These are phyloP conservation scores for Dryadula phaetusa DNA, from an alignment of 2,888 invertebrate genomes.

Conservation along the genomic window DNA sequence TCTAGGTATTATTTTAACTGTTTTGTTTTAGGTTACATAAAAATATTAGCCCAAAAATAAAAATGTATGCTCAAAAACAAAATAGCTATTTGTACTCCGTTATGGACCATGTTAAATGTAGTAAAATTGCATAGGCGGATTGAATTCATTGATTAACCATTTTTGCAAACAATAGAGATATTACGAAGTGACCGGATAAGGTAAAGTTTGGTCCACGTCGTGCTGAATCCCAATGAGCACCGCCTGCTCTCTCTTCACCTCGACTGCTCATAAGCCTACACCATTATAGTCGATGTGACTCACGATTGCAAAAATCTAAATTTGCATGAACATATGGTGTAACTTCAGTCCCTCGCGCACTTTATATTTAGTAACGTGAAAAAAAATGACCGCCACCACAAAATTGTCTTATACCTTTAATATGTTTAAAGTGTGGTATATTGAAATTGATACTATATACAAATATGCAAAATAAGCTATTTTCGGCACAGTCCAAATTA, in stretches of 20 bases:
- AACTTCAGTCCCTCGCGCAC: slow-evolving; percentile 37
- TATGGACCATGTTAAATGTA: neutral
- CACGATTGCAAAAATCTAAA: slow-evolving; percentile 61
- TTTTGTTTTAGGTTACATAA: neutral
- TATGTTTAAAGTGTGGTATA: neutral
- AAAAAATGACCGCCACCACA: neutral
- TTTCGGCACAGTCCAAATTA: no score
- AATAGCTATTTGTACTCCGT: neutral
- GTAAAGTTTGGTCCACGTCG: slow-evolving; percentile 69
- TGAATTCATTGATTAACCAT: slow-evolving; percentile 52
- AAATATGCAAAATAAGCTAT: neutral
- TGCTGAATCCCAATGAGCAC: slow-evolving; percentile 76
- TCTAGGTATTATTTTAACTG: neutral
- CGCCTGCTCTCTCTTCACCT: slow-evolving; percentile 52
- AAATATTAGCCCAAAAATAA: neutral
- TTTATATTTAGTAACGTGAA: slow-evolving; percentile 1
- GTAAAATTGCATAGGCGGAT: neutral
- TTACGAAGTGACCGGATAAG: slow-evolving; percentile 76
- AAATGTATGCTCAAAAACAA: neutral
- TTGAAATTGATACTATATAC: neutral
- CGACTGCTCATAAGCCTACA: slow-evolving; percentile 59
- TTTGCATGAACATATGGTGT: slow-evolving; percentile 55
- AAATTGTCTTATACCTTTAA: neutral
- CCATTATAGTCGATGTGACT: slow-evolving; percentile 64
- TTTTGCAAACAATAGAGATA: slow-evolving; percentile 78